phyloP scores from a whole-genome alignment of 2,888 invertebrate genomes.

The Esperia sulphurella region DNA sequence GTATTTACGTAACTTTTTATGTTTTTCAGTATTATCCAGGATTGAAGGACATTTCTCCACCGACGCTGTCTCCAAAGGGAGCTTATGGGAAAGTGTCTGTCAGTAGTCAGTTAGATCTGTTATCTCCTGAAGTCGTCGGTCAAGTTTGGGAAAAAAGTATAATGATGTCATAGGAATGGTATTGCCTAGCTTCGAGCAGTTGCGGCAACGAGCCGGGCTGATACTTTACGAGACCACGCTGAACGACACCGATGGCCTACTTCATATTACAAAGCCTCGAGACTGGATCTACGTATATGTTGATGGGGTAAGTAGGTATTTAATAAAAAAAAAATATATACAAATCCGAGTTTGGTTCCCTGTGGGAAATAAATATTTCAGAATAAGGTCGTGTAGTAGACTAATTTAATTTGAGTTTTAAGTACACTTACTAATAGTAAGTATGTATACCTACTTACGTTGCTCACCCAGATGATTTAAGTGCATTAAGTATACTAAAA shows the following conservation, averaged over 20 bases:
- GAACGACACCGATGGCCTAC: constrained; percentile 38
- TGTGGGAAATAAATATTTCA: too few relatives aligned
- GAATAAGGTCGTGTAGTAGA: too few relatives aligned
- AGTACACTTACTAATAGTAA: too few relatives aligned
- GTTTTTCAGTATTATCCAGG: constrained; percentile 71
- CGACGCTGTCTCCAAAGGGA: constrained; percentile 80
- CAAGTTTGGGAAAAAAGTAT: constrained; percentile 46
- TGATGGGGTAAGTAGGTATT: constrained; percentile 73
- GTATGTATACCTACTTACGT: too few relatives aligned
- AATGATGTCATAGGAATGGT: constrained; percentile 22
- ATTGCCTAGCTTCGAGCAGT: constrained; percentile 81
- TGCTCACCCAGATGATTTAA: too few relatives aligned
- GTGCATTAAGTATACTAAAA: too few relatives aligned
- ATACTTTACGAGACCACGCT: constrained; percentile 81
- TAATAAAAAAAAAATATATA: too few relatives aligned
- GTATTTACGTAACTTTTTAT: constrained; percentile 35
- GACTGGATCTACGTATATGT: constrained; percentile 86
- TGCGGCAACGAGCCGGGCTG: constrained; percentile 81
- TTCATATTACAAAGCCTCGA: constrained; percentile 78
- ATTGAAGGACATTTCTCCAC: constrained; percentile 61
- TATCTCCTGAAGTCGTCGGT: constrained; percentile 57
- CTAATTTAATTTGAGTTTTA: too few relatives aligned
- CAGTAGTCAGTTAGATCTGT: constrained; percentile 62
- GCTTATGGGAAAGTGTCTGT: constrained; percentile 81
- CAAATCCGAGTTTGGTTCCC: too few relatives aligned